phyloP scores from a whole-genome alignment of 2,888 invertebrate species.

The Octonoba sinensis region DNA sequence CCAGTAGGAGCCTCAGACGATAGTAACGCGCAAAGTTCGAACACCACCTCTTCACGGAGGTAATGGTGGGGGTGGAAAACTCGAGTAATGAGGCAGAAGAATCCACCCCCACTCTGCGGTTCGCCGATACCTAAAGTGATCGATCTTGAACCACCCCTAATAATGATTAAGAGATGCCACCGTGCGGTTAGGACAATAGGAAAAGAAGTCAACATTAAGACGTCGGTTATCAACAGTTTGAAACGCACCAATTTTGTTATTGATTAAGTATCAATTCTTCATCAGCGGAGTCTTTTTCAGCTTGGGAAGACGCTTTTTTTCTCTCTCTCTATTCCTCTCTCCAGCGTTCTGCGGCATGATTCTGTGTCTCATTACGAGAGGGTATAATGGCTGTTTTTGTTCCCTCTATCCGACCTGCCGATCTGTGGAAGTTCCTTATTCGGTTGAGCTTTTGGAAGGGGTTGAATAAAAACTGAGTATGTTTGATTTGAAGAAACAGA shows the following conservation, averaged over 20 bases:
- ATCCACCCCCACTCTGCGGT: no score
- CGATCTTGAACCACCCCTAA: conserved; percentile 47
- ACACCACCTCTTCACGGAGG: no score
- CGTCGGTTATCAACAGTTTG: conserved; percentile 63
- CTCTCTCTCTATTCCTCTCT: not conserved
- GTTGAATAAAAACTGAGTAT: conserved; percentile 26
- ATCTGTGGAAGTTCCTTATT: conserved; percentile 54
- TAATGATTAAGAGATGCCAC: conserved; percentile 61
- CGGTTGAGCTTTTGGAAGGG: conserved; percentile 21
- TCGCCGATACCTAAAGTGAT: no score
- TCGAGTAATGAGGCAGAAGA: no score
- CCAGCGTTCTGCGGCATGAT: not conserved
- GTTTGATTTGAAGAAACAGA: not conserved
- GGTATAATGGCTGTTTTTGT: conserved; percentile 58
- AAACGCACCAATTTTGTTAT: conserved; percentile 29
- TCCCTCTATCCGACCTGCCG: conserved; percentile 34
- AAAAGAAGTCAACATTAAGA: conserved; percentile 49
- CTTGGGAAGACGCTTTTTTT: conserved; percentile 23
- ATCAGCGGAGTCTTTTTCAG: conserved; percentile 37
- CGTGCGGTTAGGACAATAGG: conserved; percentile 47
- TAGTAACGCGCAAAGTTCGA: no score
- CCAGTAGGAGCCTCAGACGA: no score
- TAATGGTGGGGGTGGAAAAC: no score
- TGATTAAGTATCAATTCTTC: conserved; percentile 65
- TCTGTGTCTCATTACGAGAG: conserved; percentile 43